A percentile compares a stretch with the other conserved stretches of the same genome.
phyloP scores from a whole-genome alignment of 2,888 invertebrate species.

The Euphydryas editha region DNA sequence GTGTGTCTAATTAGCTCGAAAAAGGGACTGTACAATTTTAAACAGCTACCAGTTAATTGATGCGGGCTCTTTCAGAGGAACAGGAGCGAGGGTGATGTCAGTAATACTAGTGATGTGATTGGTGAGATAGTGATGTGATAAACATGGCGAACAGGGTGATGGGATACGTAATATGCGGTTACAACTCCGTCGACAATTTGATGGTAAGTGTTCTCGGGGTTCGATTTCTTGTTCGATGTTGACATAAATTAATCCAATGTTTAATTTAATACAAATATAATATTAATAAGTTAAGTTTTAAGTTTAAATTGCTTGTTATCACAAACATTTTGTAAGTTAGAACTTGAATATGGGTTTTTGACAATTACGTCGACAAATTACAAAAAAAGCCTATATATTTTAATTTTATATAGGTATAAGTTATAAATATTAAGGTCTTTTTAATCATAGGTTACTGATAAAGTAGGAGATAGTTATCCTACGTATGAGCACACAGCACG shows the following conservation, averaged over 20 bases:
- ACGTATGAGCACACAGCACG: too few species aligned
- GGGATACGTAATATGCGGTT: constrained; percentile 85
- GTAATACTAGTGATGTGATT: constrained; percentile 17
- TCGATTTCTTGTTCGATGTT: constrained; percentile 17
- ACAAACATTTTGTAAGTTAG: too few species aligned
- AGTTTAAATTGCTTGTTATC: too few species aligned
- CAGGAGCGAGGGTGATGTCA: constrained; percentile 13
- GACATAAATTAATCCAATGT: background rate
- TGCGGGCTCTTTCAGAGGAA: constrained; percentile 8
- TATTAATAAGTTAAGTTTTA: too few species aligned
- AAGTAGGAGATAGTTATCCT: too few species aligned
- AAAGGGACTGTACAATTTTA: constrained; percentile 17
- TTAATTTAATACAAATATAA: too few species aligned
- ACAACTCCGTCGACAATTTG: constrained; percentile 83
- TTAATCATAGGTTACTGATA: too few species aligned
- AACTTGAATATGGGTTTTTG: too few species aligned
- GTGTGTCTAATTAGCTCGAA: background rate
- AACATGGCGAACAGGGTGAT: constrained; percentile 78
- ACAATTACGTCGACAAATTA: too few species aligned
- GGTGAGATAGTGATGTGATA: constrained; percentile 21
- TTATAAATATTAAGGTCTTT: too few species aligned
- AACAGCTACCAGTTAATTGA: constrained; percentile 35
- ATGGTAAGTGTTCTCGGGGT: constrained; percentile 68
- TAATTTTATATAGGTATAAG: too few species aligned
- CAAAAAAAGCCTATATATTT: too few species aligned